Conservation (phyloP, 1,140 invertebrate genomes). For the Drosophila repleta region DNA sequence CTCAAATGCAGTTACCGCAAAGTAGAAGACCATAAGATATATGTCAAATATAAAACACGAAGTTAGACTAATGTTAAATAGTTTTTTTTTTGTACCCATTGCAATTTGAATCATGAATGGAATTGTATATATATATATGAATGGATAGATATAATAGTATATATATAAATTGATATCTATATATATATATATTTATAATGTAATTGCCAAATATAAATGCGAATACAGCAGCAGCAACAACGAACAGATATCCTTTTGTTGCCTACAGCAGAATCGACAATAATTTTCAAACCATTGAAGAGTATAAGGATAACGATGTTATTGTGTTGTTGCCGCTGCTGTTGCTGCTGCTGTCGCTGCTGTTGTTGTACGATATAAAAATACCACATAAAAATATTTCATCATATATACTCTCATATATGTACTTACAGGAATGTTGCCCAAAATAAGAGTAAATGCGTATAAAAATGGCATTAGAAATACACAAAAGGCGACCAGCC, state of each 20-base stretch:
- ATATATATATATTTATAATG: conserved; percentile 1
- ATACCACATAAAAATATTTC: conserved; percentile 71
- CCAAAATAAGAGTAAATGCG: conserved; percentile 60
- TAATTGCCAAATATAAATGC: conserved; percentile 1
- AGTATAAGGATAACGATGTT: conserved; percentile 39
- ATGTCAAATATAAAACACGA: no score
- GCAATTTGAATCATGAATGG: no score
- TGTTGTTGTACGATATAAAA: conserved; percentile 58
- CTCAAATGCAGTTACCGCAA: no score
- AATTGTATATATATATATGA: no score
- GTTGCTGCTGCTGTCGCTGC: background rate
- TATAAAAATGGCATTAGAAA: conserved; percentile 79
- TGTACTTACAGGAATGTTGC: conserved; percentile 25
- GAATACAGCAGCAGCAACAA: background rate
- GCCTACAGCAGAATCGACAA: conserved; percentile 30
- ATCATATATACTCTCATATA: conserved; percentile 14
- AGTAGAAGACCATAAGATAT: no score
- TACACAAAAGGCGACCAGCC: conserved; percentile 47
- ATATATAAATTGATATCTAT: no score
- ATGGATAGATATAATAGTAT: no score
- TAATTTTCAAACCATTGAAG: conserved; percentile 48
- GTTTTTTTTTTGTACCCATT: no score
- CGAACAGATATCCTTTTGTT: conserved; percentile 33
- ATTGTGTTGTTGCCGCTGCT: conserved; percentile 20
- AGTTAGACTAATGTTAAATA: no score